phyloP scores from a whole-genome alignment of 2,797 vertebrate genomes.

The Basileuterus tristriatus region DNA sequence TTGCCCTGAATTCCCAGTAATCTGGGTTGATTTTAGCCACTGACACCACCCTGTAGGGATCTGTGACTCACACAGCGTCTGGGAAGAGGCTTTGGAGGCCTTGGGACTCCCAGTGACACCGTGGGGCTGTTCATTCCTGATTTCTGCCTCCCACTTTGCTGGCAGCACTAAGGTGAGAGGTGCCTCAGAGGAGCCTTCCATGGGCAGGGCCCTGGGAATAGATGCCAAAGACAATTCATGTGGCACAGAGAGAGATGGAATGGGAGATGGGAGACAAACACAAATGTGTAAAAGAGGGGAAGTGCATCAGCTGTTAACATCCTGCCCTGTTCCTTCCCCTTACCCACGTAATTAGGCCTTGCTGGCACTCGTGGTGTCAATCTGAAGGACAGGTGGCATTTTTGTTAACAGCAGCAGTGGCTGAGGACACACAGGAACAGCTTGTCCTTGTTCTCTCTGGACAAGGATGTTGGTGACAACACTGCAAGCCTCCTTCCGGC shows the following conservation, averaged over 20 bases:
- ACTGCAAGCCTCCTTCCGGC: neutral
- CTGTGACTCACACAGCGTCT: neutral
- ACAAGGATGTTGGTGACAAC: neutral
- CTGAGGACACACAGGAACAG: neutral
- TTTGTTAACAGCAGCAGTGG: neutral
- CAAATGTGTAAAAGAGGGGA: neutral
- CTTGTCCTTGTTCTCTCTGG: slow-evolving; percentile 3
- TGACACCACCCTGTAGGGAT: neutral
- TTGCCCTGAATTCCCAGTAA: neutral
- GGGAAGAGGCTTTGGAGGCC: neutral
- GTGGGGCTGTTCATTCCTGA: fast-evolving
- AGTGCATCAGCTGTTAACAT: neutral
- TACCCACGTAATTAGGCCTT: neutral
- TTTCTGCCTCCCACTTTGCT: neutral
- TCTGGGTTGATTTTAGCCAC: neutral
- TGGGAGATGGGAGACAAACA: neutral
- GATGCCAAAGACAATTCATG: neutral
- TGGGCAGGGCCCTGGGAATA: neutral
- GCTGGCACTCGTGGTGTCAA: neutral
- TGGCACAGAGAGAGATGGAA: neutral
- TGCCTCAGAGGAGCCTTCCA: neutral
- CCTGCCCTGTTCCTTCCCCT: neutral
- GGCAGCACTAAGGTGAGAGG: neutral
- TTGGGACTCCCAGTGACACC: neutral
- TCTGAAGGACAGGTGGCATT: slow-evolving; percentile 13